Base-by-base conservation (phyloP, 2,113 vertebrate genomes). In the Zosterops pallidus region DNA sequence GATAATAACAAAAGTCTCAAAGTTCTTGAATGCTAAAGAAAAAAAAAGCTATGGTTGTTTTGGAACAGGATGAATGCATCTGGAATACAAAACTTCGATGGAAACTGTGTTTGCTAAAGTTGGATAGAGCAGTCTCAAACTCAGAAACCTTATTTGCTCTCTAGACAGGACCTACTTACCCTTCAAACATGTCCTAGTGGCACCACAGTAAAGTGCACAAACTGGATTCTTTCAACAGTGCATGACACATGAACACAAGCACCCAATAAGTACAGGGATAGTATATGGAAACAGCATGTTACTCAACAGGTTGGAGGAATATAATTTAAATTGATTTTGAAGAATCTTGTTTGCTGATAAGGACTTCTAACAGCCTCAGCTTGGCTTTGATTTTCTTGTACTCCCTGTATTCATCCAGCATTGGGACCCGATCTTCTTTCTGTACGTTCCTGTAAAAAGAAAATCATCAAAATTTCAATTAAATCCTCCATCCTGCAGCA, bases 351-450 rank as follows among this genome's bases (percentile, higher is more conserved):
- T 99, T 99, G 98, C 98, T 99, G 98, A 99, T 99, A 91, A 99
- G 99, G 94, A 99, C 99, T 97, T 99, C 99, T 94, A 99, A 97
- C 92, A 99, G 99, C 92, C 99, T 98, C 46, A 99, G 98, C 72
- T 99, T 99, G 97, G 99, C 99, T 98, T 99, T 99, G 94, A 99
- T 98, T 97, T 98, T 98, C 98, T 99, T 99, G 98, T 99, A 99
- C 88, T 99, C 99, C 82, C 98, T 98, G 98, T 99, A 99, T 93
- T 99, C 99, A 64, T 99, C 99, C 92, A 99, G 97, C 98, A 99
- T 99, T n/a, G 98, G 99, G 89, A 98, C 97, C 42, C 99, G 98
- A 96, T 99, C 99, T 97, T 99, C 99, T 93, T 99, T 99, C 97
- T 99, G 99, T 26, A 98, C 99, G 1, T 98, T 99, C 97, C 99